A percentile compares a stretch with the other conserved stretches of the same genome.
These are phyloP conservation scores for Heliconius hermathena DNA, from an alignment of 1,140 invertebrate species.

Conservation along the genomic window DNA sequence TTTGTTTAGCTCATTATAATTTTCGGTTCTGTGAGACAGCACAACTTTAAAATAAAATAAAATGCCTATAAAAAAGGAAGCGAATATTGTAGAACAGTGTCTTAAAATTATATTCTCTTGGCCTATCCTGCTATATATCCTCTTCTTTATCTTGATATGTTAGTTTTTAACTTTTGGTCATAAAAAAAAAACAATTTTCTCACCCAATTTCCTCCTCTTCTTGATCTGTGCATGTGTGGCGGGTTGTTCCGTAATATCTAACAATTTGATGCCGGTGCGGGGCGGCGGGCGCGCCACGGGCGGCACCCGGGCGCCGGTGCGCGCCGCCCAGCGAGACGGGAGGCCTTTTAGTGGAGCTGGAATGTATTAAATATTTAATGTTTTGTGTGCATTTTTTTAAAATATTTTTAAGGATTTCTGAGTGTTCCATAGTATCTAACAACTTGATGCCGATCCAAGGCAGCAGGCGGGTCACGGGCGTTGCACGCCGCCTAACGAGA, in stretches of 20 bases:
- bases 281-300: conserved; percentile 82
- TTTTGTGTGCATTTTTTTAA: too few species aligned
- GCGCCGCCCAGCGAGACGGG: conserved; percentile 88
- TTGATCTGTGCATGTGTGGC: conserved; percentile 83
- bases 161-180: too few species aligned
- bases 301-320: conserved; percentile 79
- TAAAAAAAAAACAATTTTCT: conserved; percentile 15
- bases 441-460: conserved; percentile 89
- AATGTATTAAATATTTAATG: background rate
- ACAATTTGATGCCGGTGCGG: conserved; percentile 90
- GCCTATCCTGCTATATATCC: too few species aligned
- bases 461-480: conserved; percentile 83
- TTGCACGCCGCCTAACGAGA: conserved; percentile 86
- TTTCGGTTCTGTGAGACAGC: too few species aligned
- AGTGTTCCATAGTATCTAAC: conserved; percentile 94
- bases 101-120: background rate
- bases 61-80: too few species aligned
- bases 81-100: too few species aligned
- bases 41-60: too few species aligned
- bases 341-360: conserved; percentile 94
- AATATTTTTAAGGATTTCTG: too few species aligned
- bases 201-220: conserved; percentile 77
- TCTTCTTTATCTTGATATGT: too few species aligned
- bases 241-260: conserved; percentile 97
- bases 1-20: too few species aligned